phyloP scores from a whole-genome alignment of 2,888 invertebrate species.

The Saturnia japonica region DNA sequence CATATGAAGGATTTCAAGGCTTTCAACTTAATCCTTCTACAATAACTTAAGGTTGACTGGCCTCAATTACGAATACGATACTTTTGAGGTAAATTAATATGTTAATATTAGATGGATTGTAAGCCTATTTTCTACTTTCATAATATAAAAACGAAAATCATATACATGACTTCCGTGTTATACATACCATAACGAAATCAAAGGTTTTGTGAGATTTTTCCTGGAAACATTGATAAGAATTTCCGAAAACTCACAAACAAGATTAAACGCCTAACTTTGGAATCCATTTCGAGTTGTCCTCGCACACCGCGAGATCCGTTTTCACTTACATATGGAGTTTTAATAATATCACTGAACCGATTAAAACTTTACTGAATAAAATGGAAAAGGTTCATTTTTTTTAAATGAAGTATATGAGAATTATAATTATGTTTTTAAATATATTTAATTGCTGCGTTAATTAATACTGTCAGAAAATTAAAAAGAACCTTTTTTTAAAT shows the following conservation, averaged over 20 bases:
- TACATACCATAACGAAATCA: neutral
- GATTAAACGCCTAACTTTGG: conserved; percentile 54
- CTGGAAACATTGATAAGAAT: conserved; percentile 1
- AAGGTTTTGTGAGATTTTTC: neutral
- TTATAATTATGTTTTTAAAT: neutral
- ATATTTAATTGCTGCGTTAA: neutral
- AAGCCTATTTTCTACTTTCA: no score
- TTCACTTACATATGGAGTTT: conserved; percentile 34
- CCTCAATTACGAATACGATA: no score
- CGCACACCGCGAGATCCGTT: conserved; percentile 32
- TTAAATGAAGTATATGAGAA: neutral
- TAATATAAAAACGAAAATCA: no score
- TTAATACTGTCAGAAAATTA: no score
- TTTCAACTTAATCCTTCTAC: no score
- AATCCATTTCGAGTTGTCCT: conserved; percentile 52
- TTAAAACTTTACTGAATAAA: conserved; percentile 32
- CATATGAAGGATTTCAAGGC: no score
- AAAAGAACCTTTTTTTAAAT: no score
- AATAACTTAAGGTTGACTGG: no score
- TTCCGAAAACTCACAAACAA: conserved; percentile 35
- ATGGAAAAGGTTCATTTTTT: neutral
- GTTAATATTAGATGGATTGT: no score
- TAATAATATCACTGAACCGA: conserved; percentile 28
- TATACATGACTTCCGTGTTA: neutral
- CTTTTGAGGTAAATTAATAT: no score